phyloP scores from a whole-genome alignment of 2,888 invertebrate genomes.

The Anaspis maculata region DNA sequence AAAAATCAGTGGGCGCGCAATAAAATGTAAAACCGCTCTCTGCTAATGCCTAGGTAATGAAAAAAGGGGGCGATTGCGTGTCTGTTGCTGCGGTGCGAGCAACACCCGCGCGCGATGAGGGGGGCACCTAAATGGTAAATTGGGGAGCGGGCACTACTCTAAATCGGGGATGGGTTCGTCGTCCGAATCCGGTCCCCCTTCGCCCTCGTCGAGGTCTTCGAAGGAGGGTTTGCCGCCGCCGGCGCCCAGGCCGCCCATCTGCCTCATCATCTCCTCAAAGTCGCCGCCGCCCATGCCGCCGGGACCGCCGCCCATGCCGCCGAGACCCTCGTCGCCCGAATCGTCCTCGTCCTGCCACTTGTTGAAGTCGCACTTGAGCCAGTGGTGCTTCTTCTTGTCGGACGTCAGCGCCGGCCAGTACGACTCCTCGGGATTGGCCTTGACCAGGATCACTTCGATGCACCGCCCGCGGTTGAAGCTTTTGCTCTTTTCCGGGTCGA shows the following conservation, averaged over 20 bases:
- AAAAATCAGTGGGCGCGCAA: too few relatives aligned
- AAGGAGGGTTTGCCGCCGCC: slow-evolving; percentile 59
- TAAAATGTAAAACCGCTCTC: too few relatives aligned
- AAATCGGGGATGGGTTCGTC: slow-evolving; percentile 73
- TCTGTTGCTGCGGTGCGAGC: too few relatives aligned
- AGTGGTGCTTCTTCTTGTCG: slow-evolving; percentile 82
- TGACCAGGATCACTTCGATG: slow-evolving; percentile 65
- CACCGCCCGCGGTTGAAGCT: slow-evolving; percentile 65
- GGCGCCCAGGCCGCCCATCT: slow-evolving; percentile 58
- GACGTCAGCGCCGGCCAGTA: slow-evolving; percentile 86
- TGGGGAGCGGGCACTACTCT: too few relatives aligned
- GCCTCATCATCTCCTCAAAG: slow-evolving; percentile 64
- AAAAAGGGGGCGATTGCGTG: too few relatives aligned
- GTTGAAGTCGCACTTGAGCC: slow-evolving; percentile 95
- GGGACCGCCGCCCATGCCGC: slow-evolving; percentile 39
- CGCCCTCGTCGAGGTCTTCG: slow-evolving; percentile 58
- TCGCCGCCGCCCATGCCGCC: slow-evolving; percentile 46
- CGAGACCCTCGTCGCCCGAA: slow-evolving; percentile 67
- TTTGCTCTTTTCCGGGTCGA: slow-evolving; percentile 71
- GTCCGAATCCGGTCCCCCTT: slow-evolving; percentile 62
- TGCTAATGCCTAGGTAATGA: too few relatives aligned
- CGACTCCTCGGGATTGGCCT: slow-evolving; percentile 57
- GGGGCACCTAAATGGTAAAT: too few relatives aligned
- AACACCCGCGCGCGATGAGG: too few relatives aligned
- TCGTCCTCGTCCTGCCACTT: slow-evolving; percentile 98